Evolutionary conservation across 2,888 invertebrate genomes (phyloP), one percentile per base, ranked within the genome.

Genomic region (Folsomia candida): DNA sequence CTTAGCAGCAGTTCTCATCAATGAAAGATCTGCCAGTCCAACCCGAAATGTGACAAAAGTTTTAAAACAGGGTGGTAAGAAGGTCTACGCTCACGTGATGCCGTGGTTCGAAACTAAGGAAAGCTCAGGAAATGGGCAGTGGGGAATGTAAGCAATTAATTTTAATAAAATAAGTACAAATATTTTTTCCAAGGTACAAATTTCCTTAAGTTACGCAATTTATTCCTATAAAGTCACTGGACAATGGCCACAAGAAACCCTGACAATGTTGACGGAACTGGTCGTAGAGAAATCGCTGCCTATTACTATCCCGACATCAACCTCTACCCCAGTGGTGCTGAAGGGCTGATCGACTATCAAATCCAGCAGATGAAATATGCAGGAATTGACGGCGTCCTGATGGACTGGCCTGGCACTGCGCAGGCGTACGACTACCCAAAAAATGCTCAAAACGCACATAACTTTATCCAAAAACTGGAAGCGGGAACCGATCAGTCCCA

Each of bases 221-320:
- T 54, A 14, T 47, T 47, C 18, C 47, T 11, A 47, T 9, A 18
- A 27, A 74, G 73, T 22, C 78, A 78, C 59, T 78, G 78, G 78
- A 76, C 76, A 6, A 78, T 78, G 78, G 76, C 74, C 9, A 76
- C 29, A 26, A 28, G 54, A 59, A 78, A 78, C 51, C 78, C 78
- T 14, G 78, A 76, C 69, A 71, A 64, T 37, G 63, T 70, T 20
- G 63, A 72, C 22, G 72, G 69, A 22, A 18, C 9, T 11, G 76
- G 66, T 0, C 59, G 65, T 62, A 58, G 76, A 4, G 67, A 78
- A 63, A 78, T 78, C 66, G 78, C 78, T 2, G 61, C 75, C 57
- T 67, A 74, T 47, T 78, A 74, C 60, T 78, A 78, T 58, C 78
- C 78, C n/a, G 68, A 71, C 29, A 69, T 74, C 27, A 69, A 65